A percentile compares a stretch with the other conserved stretches of the same genome.
Evolutionary conservation across 1,140 invertebrate species (phyloP).

Genomic region (Arctopsyche grandis): DNA sequence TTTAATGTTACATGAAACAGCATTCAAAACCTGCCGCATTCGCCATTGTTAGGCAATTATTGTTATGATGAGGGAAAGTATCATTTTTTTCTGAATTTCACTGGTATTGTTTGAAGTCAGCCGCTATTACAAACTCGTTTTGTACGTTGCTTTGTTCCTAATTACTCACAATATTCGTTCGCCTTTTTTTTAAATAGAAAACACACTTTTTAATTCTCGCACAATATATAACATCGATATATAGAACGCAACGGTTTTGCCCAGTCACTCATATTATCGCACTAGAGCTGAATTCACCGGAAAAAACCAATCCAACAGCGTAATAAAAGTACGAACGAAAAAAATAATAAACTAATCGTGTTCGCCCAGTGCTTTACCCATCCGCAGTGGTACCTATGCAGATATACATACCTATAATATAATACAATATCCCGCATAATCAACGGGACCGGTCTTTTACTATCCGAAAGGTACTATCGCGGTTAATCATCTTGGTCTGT

Average conservation of each 20-base stretch:
- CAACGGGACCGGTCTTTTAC: slow-evolving; percentile 21
- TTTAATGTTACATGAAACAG: no score
- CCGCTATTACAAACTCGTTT: not conserved
- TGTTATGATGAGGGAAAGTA: not conserved
- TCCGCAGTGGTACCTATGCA: not conserved
- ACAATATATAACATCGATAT: no score
- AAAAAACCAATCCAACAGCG: not conserved
- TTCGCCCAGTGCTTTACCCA: not conserved
- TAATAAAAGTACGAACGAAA: not conserved
- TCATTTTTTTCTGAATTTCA: not conserved
- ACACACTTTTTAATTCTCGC: not conserved
- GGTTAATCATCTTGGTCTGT: slow-evolving; percentile 8
- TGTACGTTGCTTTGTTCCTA: not conserved
- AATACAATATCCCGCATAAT: slow-evolving; percentile 23
- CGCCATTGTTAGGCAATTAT: not conserved
- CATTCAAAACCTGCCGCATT: not conserved
- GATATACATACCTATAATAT: no score
- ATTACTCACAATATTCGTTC: not conserved
- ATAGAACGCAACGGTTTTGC: not conserved
- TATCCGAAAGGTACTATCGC: slow-evolving; percentile 13
- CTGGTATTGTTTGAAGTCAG: not conserved
- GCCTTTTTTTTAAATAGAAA: not conserved
- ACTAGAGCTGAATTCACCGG: not conserved
- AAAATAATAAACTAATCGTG: slow-evolving; percentile 7
- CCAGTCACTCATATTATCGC: not conserved